phyloP scores from a whole-genome alignment of 2,113 vertebrate genomes.

The Ceyx margarethae region DNA sequence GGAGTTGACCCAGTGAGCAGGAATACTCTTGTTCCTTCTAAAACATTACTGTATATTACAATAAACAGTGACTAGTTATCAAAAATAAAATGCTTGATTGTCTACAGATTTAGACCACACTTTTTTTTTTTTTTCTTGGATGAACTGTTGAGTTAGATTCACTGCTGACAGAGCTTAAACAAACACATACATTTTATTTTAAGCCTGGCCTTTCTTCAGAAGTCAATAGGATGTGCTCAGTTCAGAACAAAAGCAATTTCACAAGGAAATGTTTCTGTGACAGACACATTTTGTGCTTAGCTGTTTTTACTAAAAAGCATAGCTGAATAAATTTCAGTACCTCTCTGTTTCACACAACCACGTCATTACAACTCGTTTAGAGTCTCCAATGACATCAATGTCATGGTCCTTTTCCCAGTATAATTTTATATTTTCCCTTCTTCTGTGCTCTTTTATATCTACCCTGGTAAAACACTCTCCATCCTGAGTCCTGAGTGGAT shows the following conservation, averaged over 20 bases:
- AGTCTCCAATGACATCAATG: background rate
- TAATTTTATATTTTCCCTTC: background rate
- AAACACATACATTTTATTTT: slow-evolving; percentile 30
- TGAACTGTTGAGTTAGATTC: slow-evolving; percentile 3
- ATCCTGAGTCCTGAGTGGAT: background rate
- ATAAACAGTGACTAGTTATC: slow-evolving; percentile 44
- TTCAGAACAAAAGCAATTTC: slow-evolving; percentile 34
- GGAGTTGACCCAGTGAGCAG: slow-evolving; percentile 41
- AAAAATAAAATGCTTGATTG: slow-evolving; percentile 55
- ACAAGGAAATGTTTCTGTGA: background rate
- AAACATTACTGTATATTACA: slow-evolving; percentile 27
- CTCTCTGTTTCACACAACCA: background rate
- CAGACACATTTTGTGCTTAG: background rate
- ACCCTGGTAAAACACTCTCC: background rate
- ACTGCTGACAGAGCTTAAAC: slow-evolving; percentile 13
- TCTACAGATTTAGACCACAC: slow-evolving; percentile 5
- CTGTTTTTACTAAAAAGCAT: background rate
- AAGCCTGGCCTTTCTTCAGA: slow-evolving; percentile 5
- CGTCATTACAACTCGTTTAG: background rate
- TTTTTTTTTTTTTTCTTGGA: background rate
- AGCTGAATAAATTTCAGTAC: background rate
- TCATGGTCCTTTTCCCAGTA: background rate
- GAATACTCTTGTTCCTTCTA: slow-evolving; percentile 26
- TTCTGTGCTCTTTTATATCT: background rate
- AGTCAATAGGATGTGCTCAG: background rate